Base-by-base conservation (phyloP, 2,797 vertebrate genomes). In the Stomatorhinus walkeri region DNA sequence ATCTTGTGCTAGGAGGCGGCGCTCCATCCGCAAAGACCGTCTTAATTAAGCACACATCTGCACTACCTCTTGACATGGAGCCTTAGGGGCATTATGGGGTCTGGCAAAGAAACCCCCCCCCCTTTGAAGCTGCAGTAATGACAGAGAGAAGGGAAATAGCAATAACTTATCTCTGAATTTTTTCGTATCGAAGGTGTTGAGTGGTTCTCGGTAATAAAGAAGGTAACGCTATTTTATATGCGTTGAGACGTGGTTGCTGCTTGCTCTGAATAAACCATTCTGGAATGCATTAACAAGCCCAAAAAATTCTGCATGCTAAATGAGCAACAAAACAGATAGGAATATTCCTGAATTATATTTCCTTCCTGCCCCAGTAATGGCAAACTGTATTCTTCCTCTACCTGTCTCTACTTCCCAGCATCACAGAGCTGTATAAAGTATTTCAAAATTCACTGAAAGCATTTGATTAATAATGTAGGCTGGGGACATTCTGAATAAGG, bases 381-480 rank as follows among this genome's bases (percentile, higher is more conserved):
- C 14, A 43, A 36, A 43, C n/a, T 28, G 61, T 87, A 83, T 85
- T 43, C 56, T 56, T 87, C 19, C 22, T 43, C 87, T 89, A 51
- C 89, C 90, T 87, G 2, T 86, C 90, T 88, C 81, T 86, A 88
- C 91, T 89, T 56, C 68, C 61, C 90, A 84, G 91, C 94, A 95
- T 95, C 94, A 95, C 95, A 95, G 93, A 88, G 40, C 90, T 48
- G 90, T 88, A 72, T 92, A 89, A 88, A 16, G 90, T 90, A 90
- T 94, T 52, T 95, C 94, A 93, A 94, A 94, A 95, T 95, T 94
- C 94, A 95, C 93, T 93, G 94, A 95, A 94, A 94, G 93, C 91
- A 68, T 89, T 90, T 91, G 91, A 93, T 95, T 93, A 95, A 95
- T 95, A 95, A 95, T 95, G 94, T 91, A 94, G 93, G 88, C 89